Conservation (phyloP, 2,113 vertebrate genomes). For the Girardinichthys multiradiatus region DNA sequence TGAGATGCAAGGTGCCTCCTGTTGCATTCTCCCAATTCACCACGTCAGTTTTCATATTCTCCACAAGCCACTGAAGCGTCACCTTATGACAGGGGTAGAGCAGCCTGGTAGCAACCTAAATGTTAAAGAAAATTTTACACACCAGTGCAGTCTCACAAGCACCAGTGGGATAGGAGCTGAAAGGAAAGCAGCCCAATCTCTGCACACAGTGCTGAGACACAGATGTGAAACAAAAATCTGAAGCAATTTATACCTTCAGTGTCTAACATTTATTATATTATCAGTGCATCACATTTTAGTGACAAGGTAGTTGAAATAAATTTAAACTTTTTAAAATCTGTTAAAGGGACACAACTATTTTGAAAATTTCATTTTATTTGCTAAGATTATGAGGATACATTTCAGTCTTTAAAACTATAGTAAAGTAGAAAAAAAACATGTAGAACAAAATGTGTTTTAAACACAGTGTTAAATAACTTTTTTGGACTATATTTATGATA, state of each 20-base stretch:
- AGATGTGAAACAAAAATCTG: constrained; percentile 1
- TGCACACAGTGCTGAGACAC: constrained; percentile 19
- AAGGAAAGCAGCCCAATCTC: constrained; percentile 30
- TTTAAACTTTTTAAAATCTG: not conserved
- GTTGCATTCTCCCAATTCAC: constrained; percentile 59
- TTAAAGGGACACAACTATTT: not conserved
- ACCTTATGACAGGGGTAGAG: constrained; percentile 45
- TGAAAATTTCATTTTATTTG: not conserved
- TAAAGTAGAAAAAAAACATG: too few relatives aligned
- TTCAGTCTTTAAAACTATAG: too few relatives aligned
- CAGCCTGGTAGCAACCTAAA: constrained; percentile 26
- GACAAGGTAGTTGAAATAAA: not conserved
- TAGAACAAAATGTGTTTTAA: too few relatives aligned
- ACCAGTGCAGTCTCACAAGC: constrained; percentile 45
- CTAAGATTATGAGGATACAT: too few relatives aligned
- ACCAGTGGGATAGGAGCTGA: constrained; percentile 48
- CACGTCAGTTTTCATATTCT: constrained; percentile 69
- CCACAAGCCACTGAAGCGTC: constrained; percentile 64
- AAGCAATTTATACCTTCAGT: too few relatives aligned
- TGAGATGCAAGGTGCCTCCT: constrained; percentile 36
- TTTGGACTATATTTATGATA: too few relatives aligned
- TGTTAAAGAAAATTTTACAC: constrained; percentile 52
- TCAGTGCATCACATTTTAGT: not conserved
- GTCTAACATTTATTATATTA: not conserved
- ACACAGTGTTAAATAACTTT: too few relatives aligned